These are phyloP conservation scores for Micoletzkya japonica DNA, from an alignment of 2,888 invertebrate species.

Conservation along the genomic window DNA sequence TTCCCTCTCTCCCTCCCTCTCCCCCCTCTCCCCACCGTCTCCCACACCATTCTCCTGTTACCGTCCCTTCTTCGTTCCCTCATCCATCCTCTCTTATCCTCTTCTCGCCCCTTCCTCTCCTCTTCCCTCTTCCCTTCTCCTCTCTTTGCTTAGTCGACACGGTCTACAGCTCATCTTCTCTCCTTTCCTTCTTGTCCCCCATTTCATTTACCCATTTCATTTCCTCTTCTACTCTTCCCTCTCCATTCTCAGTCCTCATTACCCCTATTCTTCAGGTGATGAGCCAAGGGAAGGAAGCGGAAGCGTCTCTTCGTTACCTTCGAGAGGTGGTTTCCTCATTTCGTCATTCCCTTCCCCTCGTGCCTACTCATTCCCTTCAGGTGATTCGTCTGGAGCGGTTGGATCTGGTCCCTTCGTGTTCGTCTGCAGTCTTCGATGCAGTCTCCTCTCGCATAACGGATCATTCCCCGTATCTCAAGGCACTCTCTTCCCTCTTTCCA, in stretches of 20 bases:
- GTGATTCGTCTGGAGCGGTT: slow-evolving; percentile 14
- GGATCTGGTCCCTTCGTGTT: slow-evolving; percentile 25
- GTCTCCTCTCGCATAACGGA: slow-evolving; percentile 11
- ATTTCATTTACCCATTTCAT: neutral
- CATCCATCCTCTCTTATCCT: neutral
- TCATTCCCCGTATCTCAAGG: slow-evolving; percentile 27
- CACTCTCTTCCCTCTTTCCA: slow-evolving; percentile 6
- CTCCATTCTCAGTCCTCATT: slow-evolving; percentile 1
- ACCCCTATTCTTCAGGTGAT: slow-evolving; percentile 12
- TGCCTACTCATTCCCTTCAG: neutral
- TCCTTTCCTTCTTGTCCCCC: slow-evolving; percentile 12
- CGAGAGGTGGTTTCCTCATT: slow-evolving; percentile 16
- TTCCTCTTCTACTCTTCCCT: neutral
- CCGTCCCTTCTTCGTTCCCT: slow-evolving; percentile 15
- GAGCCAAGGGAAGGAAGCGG: slow-evolving; percentile 17
- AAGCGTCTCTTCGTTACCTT: slow-evolving; percentile 21
- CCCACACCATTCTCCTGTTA: too few species aligned
- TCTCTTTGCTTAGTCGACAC: slow-evolving; percentile 11
- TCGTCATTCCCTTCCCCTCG: neutral
- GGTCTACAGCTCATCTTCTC: slow-evolving; percentile 16
- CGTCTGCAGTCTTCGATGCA: slow-evolving; percentile 21
- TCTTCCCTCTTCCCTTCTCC: slow-evolving; percentile 1
- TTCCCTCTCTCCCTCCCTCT: slow-evolving; percentile 10
- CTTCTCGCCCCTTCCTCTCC: slow-evolving; percentile 17
- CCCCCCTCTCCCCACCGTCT: slow-evolving; percentile 9